These are phyloP conservation scores for Adelges cooleyi DNA, from an alignment of 1,140 invertebrate genomes.

Conservation along the genomic window DNA sequence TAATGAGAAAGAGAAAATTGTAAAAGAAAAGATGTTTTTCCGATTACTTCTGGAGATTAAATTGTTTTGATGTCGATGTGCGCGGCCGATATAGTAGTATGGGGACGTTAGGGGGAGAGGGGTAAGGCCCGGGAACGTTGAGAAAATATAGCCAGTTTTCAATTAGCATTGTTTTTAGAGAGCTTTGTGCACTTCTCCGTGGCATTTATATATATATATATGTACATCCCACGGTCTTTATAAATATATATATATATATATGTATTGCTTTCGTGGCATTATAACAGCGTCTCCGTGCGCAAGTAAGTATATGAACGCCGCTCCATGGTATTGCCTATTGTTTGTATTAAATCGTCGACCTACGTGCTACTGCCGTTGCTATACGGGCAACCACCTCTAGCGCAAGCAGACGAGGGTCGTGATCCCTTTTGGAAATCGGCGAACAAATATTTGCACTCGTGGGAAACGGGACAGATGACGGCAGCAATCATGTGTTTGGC, in stretches of 20 bases:
- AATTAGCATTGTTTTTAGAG: conserved; percentile 10
- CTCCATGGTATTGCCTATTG: background rate
- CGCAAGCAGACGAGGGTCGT: background rate
- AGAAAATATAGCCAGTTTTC: background rate
- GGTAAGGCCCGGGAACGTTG: background rate
- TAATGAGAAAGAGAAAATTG: no score
- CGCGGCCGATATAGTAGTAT: no score
- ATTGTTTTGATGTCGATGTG: no score
- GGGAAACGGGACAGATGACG: conserved; percentile 20
- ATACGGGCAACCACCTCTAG: no score
- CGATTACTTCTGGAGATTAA: no score
- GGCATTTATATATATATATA: background rate
- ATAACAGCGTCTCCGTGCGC: no score
- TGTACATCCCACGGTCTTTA: background rate
- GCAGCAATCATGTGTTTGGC: background rate
- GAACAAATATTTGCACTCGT: conserved; percentile 15
- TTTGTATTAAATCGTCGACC: background rate
- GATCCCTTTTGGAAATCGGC: conserved; percentile 22
- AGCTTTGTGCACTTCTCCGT: background rate
- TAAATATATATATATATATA: no score
- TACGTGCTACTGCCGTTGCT: background rate
- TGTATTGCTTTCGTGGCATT: no score
- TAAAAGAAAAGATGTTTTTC: no score
- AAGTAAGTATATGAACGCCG: no score
- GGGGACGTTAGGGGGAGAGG: background rate